Percentiles rank a stretch among this genome's conserved stretches.
Evolutionary conservation across 1,140 invertebrate species (phyloP).

Genomic region (Papilio dardanus): DNA sequence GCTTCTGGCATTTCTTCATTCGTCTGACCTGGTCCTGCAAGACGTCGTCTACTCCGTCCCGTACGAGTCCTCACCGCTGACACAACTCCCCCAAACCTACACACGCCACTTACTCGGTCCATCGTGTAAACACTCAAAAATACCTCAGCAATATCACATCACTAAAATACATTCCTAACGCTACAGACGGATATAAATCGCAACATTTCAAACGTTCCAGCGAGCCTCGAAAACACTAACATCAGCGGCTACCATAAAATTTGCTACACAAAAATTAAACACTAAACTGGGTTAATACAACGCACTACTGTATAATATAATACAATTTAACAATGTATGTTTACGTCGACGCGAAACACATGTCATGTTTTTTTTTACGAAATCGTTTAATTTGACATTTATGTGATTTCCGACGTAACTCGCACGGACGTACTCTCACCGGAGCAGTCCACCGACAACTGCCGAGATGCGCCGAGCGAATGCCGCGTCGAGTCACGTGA

Average conservation of each 20-base stretch:
- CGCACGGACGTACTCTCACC: slow-evolving; percentile 52
- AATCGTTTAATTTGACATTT: slow-evolving; percentile 77
- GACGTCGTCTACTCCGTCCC: slow-evolving; percentile 63
- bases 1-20: slow-evolving; percentile 62
- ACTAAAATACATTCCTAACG: slow-evolving; percentile 51
- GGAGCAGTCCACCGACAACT: slow-evolving; percentile 70
- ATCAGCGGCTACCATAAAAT: slow-evolving; percentile 63
- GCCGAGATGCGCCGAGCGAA: slow-evolving; percentile 77
- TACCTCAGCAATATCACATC: slow-evolving; percentile 52
- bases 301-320: slow-evolving; percentile 53
- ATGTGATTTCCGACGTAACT: slow-evolving; percentile 54
- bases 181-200: slow-evolving; percentile 52
- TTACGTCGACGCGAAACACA: slow-evolving; percentile 65
- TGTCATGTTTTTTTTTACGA: slow-evolving; percentile 73
- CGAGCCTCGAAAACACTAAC: slow-evolving; percentile 67
- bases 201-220: slow-evolving; percentile 64
- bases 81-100: slow-evolving; percentile 76
- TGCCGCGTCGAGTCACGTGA: slow-evolving; percentile 82
- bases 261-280: slow-evolving; percentile 61
- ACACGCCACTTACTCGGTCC: slow-evolving; percentile 79
- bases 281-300: slow-evolving; percentile 52
- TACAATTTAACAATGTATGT: slow-evolving; percentile 52
- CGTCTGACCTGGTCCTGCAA: slow-evolving; percentile 54
- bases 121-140: slow-evolving; percentile 58
- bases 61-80: slow-evolving; percentile 72